Percentiles rank a stretch among this genome's conserved stretches.
phyloP scores from a whole-genome alignment of 2,113 vertebrate species.

The Gorilla gorilla region DNA sequence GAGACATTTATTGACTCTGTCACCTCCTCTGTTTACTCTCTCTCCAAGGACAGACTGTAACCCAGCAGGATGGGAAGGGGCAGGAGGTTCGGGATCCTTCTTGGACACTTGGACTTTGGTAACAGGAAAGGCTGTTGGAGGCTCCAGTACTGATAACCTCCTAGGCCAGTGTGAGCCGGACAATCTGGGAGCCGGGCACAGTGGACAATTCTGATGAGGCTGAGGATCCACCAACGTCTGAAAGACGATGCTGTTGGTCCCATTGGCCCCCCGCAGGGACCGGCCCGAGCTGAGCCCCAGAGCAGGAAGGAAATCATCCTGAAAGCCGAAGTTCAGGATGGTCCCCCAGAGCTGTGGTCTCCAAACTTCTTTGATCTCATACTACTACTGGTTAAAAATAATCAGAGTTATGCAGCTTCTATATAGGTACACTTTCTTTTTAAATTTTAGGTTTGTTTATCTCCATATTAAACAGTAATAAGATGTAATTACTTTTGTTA shows the following conservation, averaged over 20 bases:
- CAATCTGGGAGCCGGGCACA: neutral
- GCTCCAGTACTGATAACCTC: neutral
- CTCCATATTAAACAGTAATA: neutral
- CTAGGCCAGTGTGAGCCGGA: neutral
- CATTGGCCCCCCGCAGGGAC: conserved; percentile 2
- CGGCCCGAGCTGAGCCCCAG: conserved; percentile 6
- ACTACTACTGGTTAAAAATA: conserved; percentile 67
- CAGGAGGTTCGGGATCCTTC: conserved; percentile 48
- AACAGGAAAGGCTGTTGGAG: conserved; percentile 69
- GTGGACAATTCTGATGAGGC: neutral
- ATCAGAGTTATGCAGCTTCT: conserved; percentile 33
- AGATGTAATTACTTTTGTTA: neutral
- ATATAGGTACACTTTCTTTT: neutral
- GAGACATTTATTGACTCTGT: conserved; percentile 80
- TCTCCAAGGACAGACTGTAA: conserved; percentile 63
- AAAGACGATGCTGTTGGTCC: neutral
- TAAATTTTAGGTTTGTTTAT: neutral
- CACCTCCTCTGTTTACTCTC: conserved; percentile 76
- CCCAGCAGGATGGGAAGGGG: conserved; percentile 76
- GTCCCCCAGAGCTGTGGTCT: conserved; percentile 33
- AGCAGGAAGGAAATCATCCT: conserved; percentile 68
- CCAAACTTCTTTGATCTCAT: conserved; percentile 59
- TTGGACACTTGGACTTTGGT: conserved; percentile 48
- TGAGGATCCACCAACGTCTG: neutral
- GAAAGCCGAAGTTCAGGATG: conserved; percentile 46